Conservation (phyloP, 2,797 vertebrate genomes). For the Dromococcyx pavoninus region DNA sequence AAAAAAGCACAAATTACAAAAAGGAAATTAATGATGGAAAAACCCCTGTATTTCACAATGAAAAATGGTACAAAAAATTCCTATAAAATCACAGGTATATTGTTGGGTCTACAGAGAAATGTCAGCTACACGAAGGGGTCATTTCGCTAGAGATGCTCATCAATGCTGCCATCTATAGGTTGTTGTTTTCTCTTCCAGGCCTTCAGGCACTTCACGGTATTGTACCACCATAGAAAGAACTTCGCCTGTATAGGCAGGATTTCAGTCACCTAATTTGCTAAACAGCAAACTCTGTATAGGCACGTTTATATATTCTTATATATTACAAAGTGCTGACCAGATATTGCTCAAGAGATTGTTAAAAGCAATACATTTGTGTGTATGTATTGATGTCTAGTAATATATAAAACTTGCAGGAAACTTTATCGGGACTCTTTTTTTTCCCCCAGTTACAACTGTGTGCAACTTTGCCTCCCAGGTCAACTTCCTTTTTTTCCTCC, state of each 20-base stretch:
- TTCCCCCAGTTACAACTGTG: not conserved
- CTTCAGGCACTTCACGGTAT: not conserved
- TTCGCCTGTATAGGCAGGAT: not conserved
- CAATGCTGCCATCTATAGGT: slow-evolving; percentile 33
- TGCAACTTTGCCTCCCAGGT: not conserved
- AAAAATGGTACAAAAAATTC: not conserved
- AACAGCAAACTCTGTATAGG: accelerated
- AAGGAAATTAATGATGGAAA: not conserved
- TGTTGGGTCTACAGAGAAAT: too few relatives aligned
- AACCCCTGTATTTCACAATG: accelerated
- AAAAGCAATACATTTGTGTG: not conserved
- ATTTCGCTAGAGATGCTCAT: not conserved
- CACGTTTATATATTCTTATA: not conserved
- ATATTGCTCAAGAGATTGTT: not conserved
- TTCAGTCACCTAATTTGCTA: not conserved
- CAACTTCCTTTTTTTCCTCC: not conserved
- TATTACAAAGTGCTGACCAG: not conserved
- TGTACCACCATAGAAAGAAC: accelerated
- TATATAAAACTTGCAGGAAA: not conserved
- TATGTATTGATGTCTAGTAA: not conserved
- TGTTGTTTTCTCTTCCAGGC: accelerated
- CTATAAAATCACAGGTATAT: accelerated
- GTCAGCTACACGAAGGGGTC: accelerated
- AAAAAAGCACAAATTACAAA: not conserved
- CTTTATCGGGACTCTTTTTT: not conserved